phyloP scores from a whole-genome alignment of 2,888 invertebrate species.

The Drosophila phalerata region DNA sequence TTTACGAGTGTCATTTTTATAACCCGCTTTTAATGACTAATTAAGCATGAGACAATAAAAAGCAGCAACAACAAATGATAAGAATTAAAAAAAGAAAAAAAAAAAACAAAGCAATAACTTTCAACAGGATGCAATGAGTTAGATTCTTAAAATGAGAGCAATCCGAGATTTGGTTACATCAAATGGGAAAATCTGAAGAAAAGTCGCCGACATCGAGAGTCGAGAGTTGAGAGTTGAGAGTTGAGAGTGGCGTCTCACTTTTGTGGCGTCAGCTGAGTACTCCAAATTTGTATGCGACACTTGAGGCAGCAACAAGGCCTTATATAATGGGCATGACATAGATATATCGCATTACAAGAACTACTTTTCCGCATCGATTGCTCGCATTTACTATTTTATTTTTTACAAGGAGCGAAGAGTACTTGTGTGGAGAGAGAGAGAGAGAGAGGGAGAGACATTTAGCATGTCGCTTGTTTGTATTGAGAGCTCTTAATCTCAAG shows the following conservation, averaged over 20 bases:
- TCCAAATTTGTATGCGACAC: conserved; percentile 47
- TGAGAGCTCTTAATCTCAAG: conserved; percentile 72
- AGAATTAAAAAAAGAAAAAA: conserved; percentile 7
- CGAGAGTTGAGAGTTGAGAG: conserved; percentile 11
- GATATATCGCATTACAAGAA: conserved; percentile 54
- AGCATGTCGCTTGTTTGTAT: conserved; percentile 51
- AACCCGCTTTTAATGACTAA: conserved; percentile 72
- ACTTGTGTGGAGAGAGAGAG: conserved; percentile 3
- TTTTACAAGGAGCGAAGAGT: conserved; percentile 3
- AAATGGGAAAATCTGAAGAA: conserved; percentile 12
- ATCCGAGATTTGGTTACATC: conserved; percentile 51
- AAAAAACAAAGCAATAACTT: conserved; percentile 28
- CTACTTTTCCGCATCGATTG: conserved; percentile 48
- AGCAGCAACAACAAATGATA: conserved; percentile 12
- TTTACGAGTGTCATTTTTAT: conserved; percentile 77
- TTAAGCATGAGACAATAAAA: conserved; percentile 71
- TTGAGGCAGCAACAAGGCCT: conserved; percentile 36
- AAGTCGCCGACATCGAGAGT: conserved; percentile 18
- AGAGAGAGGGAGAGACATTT: conserved; percentile 13
- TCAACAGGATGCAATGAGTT: conserved; percentile 46
- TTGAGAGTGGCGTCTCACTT: conserved; percentile 41
- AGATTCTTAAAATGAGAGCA: conserved; percentile 15
- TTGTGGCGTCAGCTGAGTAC: conserved; percentile 44
- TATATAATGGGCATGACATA: conserved; percentile 26
- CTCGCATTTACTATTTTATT: not conserved